These are phyloP conservation scores for Trachymyrmex septentrionalis DNA, from an alignment of 1,140 invertebrate genomes.

Conservation along the genomic window DNA sequence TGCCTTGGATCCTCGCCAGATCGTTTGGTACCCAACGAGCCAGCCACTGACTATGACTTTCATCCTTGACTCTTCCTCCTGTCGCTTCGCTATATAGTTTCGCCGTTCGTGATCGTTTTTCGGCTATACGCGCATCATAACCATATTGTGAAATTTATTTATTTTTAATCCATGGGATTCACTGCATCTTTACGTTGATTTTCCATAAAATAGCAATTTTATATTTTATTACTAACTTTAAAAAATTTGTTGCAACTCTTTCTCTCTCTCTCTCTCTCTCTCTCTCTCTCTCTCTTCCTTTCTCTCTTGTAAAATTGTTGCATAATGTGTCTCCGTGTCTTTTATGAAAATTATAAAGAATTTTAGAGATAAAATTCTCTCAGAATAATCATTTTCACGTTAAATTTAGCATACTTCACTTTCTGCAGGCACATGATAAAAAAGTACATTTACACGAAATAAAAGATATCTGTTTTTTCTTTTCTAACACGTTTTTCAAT, in stretches of 20 bases:
- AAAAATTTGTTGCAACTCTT: slow-evolving; percentile 1
- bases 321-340: neutral
- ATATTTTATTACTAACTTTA: slow-evolving; percentile 22
- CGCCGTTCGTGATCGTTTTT: slow-evolving; percentile 1
- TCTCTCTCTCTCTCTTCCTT: too few species aligned
- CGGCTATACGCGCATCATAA: neutral
- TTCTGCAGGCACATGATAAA: neutral
- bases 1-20: slow-evolving; percentile 76
- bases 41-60: slow-evolving; percentile 45
- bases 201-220: slow-evolving; percentile 5
- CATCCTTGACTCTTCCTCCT: slow-evolving; percentile 50
- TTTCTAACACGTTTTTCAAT: neutral
- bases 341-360: neutral
- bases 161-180: slow-evolving; percentile 5
- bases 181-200: neutral
- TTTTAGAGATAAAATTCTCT: neutral
- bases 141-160: neutral
- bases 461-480: neutral
- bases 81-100: neutral
- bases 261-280: too few species aligned
- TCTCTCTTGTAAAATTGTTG: neutral
- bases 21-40: slow-evolving; percentile 60
- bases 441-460: neutral
- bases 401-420: slow-evolving; percentile 32
- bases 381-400: slow-evolving; percentile 8